Evolutionary conservation across 2,113 vertebrate species (phyloP), one percentile per base, ranked within the genome.

Genomic region (Ranitomeya variabilis): DNA sequence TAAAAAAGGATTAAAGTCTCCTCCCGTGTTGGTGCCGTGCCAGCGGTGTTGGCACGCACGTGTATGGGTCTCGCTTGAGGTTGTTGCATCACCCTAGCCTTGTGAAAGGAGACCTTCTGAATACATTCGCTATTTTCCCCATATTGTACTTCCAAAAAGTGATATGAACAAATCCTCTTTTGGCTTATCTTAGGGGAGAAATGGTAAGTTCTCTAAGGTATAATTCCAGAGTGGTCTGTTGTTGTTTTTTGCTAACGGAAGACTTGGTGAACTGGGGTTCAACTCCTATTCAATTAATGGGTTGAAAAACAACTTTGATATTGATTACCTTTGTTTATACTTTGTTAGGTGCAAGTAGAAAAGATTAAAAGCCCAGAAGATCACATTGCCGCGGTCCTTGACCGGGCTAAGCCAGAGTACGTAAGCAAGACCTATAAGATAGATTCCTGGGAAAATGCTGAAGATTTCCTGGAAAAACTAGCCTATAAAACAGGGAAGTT

Each of bases 351-450:
- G 90, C 98, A 99, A 95, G 98, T 99, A 89, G 98, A 99, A 92
- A 99, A 99, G 95, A 98, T 99, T 91, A 98, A 93, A 91, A 95
- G 91, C 92, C 98, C 98, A 1, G 97, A 99, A 90, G 98, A 99
- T 86, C 98, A 99, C 84, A 97, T 99, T 0, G 90, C 89, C 81
- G 96, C 97, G 0, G 97, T 99, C 31, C 92, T 99, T 88, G 97
- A 99, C 89, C 95, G 97, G 87, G 98, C 98, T 83, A 99, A 99
- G 90, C 93, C 96, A 1, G 98, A 99, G 89, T 99, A 99, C 89
- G 95, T 99, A 90, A 96, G 96, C 90, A 99, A 98, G 91, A 98
- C 98, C 0, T 99, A 99, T 91, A 97, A 96, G 89, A 95, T 99
- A 89, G 97, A 98, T 13, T 92, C 90, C 69, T 99, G 98, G 98